A percentile compares a stretch with the other conserved stretches of the same genome.
phyloP scores from a whole-genome alignment of 2,888 invertebrate genomes.

The Electrophaes corylata region DNA sequence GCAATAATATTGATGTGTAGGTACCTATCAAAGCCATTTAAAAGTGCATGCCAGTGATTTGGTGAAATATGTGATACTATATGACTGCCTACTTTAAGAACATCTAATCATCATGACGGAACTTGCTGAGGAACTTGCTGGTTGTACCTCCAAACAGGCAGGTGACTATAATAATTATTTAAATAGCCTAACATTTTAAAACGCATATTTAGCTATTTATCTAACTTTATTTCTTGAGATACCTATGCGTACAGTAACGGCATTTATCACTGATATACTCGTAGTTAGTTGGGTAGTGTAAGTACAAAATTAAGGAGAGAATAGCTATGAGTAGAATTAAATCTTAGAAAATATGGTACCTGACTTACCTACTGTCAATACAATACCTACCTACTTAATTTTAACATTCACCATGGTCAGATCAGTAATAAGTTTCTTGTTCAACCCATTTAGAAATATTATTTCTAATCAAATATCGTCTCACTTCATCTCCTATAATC shows the following conservation, averaged over 20 bases:
- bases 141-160: conserved; percentile 1
- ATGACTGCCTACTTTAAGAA: no score
- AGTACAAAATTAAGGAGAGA: background rate
- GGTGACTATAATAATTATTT: background rate
- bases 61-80: no score
- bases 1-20: no score
- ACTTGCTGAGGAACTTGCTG: no score
- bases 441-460: conserved; percentile 89
- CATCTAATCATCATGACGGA: no score
- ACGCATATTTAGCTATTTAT: background rate
- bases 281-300: no score
- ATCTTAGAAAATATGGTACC: conserved; percentile 6
- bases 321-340: conserved; percentile 4
- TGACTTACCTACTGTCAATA: no score
- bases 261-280: background rate
- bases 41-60: no score
- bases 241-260: background rate
- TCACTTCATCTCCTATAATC: conserved; percentile 89
- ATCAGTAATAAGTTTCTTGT: conserved; percentile 89
- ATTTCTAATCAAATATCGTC: conserved; percentile 88
- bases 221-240: conserved; percentile 4
- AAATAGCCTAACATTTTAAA: no score
- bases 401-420: conserved; percentile 10
- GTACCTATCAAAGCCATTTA: no score
- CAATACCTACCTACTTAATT: background rate